Evolutionary conservation across 2,113 vertebrate genomes (phyloP).

Genomic region (Promerops cafer): DNA sequence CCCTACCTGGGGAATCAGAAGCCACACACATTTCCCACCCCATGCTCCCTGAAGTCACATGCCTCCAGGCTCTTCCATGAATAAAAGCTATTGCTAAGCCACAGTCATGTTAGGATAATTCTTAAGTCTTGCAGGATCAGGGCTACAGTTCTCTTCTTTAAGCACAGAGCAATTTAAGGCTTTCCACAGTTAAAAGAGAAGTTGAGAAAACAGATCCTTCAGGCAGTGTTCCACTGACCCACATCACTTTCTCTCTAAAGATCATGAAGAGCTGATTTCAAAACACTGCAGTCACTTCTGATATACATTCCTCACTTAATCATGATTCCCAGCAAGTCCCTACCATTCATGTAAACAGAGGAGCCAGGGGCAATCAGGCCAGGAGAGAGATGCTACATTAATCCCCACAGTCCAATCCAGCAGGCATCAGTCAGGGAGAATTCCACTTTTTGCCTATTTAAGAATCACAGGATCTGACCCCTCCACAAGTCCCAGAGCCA

Average conservation of each 20-base stretch:
- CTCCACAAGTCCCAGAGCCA: not conserved
- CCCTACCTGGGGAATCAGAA: not conserved
- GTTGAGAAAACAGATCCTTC: not conserved
- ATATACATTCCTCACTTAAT: not conserved
- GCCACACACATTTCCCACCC: not conserved
- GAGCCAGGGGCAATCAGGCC: not conserved
- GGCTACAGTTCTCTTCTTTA: conserved; percentile 5
- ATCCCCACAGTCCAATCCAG: not conserved
- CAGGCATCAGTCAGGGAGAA: not conserved
- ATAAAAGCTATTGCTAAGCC: conserved; percentile 57
- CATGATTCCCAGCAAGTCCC: not conserved
- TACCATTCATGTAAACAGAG: not conserved
- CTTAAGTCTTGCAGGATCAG: not conserved
- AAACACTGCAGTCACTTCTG: not conserved
- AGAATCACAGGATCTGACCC: not conserved
- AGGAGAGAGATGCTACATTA: not conserved
- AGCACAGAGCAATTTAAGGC: not conserved
- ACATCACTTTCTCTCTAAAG: not conserved
- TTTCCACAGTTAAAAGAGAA: not conserved
- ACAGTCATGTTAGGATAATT: not conserved
- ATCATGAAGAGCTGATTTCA: not conserved
- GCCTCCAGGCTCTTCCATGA: conserved; percentile 36
- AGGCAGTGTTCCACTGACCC: not conserved
- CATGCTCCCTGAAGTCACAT: not conserved
- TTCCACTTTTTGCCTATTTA: not conserved